Conservation (phyloP, 2,888 invertebrate species). For the Blera fallax region DNA sequence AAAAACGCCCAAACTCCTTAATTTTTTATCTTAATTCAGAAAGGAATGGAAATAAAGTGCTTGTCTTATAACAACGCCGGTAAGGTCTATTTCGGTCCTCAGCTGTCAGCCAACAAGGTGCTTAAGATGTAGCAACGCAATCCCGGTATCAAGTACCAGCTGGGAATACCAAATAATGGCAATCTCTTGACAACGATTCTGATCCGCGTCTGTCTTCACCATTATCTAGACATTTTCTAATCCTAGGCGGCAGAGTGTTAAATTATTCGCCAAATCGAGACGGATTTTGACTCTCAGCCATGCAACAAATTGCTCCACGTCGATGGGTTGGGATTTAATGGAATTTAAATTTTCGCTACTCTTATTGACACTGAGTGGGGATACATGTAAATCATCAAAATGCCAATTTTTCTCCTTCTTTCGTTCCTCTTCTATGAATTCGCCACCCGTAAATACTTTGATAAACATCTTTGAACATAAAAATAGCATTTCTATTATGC, state of each 20-base stretch:
- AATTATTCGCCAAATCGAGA: neutral
- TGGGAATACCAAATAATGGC: neutral
- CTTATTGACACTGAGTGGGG: conserved; percentile 20
- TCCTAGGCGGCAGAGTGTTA: neutral
- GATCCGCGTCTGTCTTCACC: neutral
- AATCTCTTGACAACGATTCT: neutral
- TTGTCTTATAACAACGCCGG: too few species aligned
- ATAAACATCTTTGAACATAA: conserved; percentile 59
- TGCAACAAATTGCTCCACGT: neutral
- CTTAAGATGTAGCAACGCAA: too few species aligned
- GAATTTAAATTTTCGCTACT: conserved; percentile 34
- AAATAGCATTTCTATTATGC: conserved; percentile 49
- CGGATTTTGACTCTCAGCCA: neutral
- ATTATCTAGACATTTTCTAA: neutral
- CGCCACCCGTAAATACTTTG: conserved; percentile 33
- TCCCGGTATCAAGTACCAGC: too few species aligned
- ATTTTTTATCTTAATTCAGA: too few species aligned
- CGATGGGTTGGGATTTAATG: conserved; percentile 17
- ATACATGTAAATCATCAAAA: conserved; percentile 51
- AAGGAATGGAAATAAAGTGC: too few species aligned
- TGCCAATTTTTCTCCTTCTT: neutral
- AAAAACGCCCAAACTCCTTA: too few species aligned
- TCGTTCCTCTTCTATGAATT: neutral
- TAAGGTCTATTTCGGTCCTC: too few species aligned
- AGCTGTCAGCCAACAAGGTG: too few species aligned